These are phyloP conservation scores for Phragmatobia fuliginosa DNA, from an alignment of 2,888 invertebrate species.

Conservation along the genomic window DNA sequence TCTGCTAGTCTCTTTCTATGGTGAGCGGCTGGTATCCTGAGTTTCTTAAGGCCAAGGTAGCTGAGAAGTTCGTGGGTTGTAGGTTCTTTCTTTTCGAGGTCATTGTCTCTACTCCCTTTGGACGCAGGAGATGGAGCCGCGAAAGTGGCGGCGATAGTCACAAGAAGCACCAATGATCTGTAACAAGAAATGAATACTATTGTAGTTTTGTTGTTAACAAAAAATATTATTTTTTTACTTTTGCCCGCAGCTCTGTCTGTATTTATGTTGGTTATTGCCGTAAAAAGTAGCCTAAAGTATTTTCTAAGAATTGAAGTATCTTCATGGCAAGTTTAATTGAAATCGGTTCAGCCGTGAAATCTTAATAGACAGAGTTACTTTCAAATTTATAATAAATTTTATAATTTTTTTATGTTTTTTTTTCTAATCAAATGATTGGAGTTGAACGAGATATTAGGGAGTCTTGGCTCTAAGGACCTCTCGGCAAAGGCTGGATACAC, in stretches of 20 bases:
- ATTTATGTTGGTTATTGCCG: no score
- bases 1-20: constrained; percentile 93
- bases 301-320: no score
- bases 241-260: no score
- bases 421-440: background rate
- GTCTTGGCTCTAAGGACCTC: no score
- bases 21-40: constrained; percentile 91
- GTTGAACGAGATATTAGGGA: background rate
- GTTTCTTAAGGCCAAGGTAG: constrained; percentile 91
- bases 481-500: no score
- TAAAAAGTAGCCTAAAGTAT: no score
- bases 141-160: constrained; percentile 63
- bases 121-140: constrained; percentile 64
- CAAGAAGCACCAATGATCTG: constrained; percentile 71
- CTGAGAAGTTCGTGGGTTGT: constrained; percentile 90
- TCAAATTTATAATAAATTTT: no score
- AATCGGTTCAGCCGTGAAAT: no score
- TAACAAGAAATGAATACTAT: constrained; percentile 53
- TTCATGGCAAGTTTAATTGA: no score
- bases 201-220: background rate
- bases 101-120: constrained; percentile 60
- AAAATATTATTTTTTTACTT: no score
- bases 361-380: no score
- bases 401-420: no score
- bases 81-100: constrained; percentile 75